Conservation (phyloP, 2,888 invertebrate species). For the Epistrophe grossulariae region DNA sequence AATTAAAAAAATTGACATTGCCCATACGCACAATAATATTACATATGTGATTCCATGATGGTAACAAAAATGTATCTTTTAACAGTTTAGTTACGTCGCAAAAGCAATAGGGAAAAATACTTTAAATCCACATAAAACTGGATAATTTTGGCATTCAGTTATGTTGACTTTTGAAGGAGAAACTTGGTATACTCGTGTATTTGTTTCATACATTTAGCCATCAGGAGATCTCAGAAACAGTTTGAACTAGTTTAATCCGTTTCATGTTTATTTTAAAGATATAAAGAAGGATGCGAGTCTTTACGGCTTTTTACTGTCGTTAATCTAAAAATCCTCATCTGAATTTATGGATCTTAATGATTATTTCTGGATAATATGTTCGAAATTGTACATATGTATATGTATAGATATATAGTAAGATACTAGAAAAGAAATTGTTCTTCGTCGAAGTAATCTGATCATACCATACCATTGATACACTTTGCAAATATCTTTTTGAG, state of each 20-base stretch:
- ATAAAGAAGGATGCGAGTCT: conserved; percentile 19
- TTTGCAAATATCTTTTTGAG: background rate
- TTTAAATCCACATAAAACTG: conserved; percentile 8
- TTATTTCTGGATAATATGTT: background rate
- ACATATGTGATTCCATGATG: background rate
- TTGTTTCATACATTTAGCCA: background rate
- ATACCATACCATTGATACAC: background rate
- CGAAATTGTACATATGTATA: too few species aligned
- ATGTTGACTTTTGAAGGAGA: background rate
- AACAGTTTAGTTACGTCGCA: background rate
- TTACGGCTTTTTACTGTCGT: background rate
- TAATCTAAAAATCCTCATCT: background rate
- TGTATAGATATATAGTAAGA: too few species aligned
- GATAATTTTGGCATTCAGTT: conserved; percentile 9
- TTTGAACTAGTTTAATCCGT: conserved; percentile 14
- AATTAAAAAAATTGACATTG: background rate
- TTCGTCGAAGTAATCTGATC: background rate
- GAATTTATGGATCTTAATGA: background rate
- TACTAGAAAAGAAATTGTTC: background rate
- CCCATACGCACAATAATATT: background rate
- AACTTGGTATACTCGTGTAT: background rate
- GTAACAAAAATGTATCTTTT: conserved; percentile 9
- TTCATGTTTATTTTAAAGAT: background rate
- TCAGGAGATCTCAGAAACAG: conserved; percentile 1
- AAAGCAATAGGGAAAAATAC: conserved; percentile 16